These are phyloP conservation scores for Microchirus variegatus DNA, from an alignment of 2,797 vertebrate species.

Conservation along the genomic window DNA sequence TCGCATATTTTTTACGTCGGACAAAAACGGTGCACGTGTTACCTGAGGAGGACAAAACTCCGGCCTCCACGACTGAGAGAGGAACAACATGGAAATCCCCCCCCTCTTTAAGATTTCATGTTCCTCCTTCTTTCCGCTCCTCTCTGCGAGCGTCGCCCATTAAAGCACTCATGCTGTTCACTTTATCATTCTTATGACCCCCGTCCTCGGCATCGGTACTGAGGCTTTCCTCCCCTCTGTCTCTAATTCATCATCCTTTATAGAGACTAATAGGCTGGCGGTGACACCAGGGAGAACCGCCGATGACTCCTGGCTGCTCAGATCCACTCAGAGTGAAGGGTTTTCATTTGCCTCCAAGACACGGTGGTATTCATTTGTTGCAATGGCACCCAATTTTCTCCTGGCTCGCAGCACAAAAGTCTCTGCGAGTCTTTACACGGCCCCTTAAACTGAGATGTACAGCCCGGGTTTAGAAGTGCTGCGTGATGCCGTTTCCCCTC, in stretches of 20 bases:
- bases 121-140: conserved; percentile 50
- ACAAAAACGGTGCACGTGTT: background rate
- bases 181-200: conserved; percentile 88
- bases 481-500: conserved; percentile 26
- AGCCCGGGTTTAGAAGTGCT: conserved; percentile 25
- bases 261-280: conserved; percentile 85
- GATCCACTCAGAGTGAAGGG: conserved; percentile 63
- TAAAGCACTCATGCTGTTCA: conserved; percentile 77
- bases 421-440: conserved; percentile 42
- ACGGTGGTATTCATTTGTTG: conserved; percentile 73
- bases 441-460: conserved; percentile 58
- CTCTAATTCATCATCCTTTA: conserved; percentile 88
- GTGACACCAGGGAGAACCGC: conserved; percentile 74
- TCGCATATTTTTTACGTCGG: conserved; percentile 1
- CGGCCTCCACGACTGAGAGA: conserved; percentile 31
- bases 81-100: conserved; percentile 60
- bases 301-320: conserved; percentile 66
- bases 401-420: conserved; percentile 47
- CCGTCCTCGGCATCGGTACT: conserved; percentile 65
- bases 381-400: conserved; percentile 70
- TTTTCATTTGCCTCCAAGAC: conserved; percentile 75
- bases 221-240: conserved; percentile 76
- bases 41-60: conserved; percentile 18
- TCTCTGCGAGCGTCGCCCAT: conserved; percentile 72
- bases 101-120: conserved; percentile 71